Evolutionary conservation across 2,797 vertebrate species (phyloP).

Genomic region (Tokudaia tokunoshimensis): DNA sequence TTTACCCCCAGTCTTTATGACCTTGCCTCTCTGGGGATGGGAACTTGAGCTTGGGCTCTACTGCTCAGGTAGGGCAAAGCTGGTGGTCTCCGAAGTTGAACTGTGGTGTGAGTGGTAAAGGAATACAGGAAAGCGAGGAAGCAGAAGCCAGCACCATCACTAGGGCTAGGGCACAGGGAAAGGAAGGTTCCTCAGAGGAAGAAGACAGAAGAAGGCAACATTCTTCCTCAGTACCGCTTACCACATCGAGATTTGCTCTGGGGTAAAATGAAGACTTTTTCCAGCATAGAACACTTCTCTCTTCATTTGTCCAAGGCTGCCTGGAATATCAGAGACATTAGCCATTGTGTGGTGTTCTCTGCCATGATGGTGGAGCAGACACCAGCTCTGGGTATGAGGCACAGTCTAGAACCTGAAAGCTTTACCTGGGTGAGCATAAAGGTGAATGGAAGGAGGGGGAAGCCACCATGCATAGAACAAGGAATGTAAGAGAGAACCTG

Average conservation of each 20-base stretch:
- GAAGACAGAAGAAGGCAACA: neutral
- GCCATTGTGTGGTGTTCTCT: neutral
- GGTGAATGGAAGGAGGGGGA: neutral
- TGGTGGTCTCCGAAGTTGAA: neutral
- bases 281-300: neutral
- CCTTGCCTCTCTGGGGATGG: neutral
- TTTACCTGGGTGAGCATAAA: neutral
- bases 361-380: neutral
- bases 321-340: neutral
- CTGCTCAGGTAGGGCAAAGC: neutral
- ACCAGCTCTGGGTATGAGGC: neutral
- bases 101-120: neutral
- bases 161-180: neutral
- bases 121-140: neutral
- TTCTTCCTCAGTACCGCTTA: neutral
- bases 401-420: neutral
- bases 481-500: neutral
- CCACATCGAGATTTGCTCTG: neutral
- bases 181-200: neutral
- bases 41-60: neutral
- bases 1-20: neutral
- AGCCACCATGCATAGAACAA: neutral
- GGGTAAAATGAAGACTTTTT: neutral
- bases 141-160: neutral
- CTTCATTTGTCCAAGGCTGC: neutral